Conservation (phyloP, 2,888 invertebrate genomes). For the Tuberolachnus salignus region DNA sequence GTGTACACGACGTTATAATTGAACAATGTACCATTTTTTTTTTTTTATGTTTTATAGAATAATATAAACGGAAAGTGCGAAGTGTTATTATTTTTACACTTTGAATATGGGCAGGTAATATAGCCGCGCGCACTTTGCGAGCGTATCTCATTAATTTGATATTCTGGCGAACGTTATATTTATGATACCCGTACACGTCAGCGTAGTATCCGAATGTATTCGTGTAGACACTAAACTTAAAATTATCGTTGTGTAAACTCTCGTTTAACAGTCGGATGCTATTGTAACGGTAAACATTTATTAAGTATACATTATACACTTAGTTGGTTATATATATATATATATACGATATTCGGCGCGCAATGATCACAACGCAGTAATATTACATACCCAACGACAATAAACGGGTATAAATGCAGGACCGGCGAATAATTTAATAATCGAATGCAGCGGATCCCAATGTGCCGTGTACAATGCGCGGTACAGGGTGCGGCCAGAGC, state of each 20-base stretch:
- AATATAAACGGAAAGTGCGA: too few relatives aligned
- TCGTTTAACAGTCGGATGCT: neutral
- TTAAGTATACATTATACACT: neutral
- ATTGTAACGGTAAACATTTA: constrained; percentile 8
- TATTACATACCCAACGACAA: neutral
- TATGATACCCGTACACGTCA: neutral
- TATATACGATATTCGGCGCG: neutral
- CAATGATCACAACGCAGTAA: neutral
- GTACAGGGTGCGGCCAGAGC: too few relatives aligned
- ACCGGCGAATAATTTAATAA: constrained; percentile 2
- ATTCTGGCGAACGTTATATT: neutral
- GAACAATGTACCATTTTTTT: neutral
- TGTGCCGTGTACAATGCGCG: too few relatives aligned
- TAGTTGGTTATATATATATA: neutral
- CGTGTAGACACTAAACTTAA: neutral
- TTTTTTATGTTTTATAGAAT: neutral
- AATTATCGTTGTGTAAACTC: constrained; percentile 3
- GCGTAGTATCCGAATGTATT: neutral
- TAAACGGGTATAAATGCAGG: neutral
- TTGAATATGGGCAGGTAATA: neutral
- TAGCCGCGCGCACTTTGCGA: too few relatives aligned
- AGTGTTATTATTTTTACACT: too few relatives aligned
- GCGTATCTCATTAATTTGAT: constrained; percentile 1
- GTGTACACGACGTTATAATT: neutral
- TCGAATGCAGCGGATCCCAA: neutral